These are phyloP conservation scores for Sceloporus undulatus DNA, from an alignment of 2,113 vertebrate species.

Conservation along the genomic window DNA sequence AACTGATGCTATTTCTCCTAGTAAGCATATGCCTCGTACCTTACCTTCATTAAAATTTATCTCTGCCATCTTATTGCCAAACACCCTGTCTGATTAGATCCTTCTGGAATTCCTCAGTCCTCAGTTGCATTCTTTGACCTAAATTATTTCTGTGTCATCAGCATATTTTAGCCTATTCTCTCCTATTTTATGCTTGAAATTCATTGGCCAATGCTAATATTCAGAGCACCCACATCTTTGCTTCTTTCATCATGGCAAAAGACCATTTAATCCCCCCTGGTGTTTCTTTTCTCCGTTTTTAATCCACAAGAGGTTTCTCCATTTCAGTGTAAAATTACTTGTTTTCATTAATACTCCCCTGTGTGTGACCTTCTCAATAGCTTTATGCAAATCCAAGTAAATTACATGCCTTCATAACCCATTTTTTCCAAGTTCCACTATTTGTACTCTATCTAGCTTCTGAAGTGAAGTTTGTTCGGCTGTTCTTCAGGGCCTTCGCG, in stretches of 20 bases:
- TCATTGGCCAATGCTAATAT: constrained; percentile 50
- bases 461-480: constrained; percentile 20
- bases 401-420: constrained; percentile 36
- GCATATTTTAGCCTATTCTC: constrained; percentile 57
- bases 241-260: constrained; percentile 47
- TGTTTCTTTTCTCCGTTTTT: constrained; percentile 51
- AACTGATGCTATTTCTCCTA: constrained; percentile 65
- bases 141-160: constrained; percentile 71
- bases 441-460: constrained; percentile 25
- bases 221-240: constrained; percentile 55
- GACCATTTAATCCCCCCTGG: constrained; percentile 34
- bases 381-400: constrained; percentile 39
- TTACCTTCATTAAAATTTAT: constrained; percentile 77
- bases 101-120: constrained; percentile 74
- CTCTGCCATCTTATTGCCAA: constrained; percentile 54
- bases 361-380: constrained; percentile 13
- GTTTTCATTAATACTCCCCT: constrained; percentile 40
- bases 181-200: constrained; percentile 54
- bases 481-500: constrained; percentile 14
- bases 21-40: constrained; percentile 52
- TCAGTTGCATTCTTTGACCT: constrained; percentile 65
- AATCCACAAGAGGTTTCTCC: constrained; percentile 50
- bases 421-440: background rate
- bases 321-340: background rate
- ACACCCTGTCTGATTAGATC: constrained; percentile 75